A percentile compares a stretch with the other conserved stretches of the same genome.
Conservation (phyloP, 2,113 vertebrate species). For the Camelus bactrianus region DNA sequence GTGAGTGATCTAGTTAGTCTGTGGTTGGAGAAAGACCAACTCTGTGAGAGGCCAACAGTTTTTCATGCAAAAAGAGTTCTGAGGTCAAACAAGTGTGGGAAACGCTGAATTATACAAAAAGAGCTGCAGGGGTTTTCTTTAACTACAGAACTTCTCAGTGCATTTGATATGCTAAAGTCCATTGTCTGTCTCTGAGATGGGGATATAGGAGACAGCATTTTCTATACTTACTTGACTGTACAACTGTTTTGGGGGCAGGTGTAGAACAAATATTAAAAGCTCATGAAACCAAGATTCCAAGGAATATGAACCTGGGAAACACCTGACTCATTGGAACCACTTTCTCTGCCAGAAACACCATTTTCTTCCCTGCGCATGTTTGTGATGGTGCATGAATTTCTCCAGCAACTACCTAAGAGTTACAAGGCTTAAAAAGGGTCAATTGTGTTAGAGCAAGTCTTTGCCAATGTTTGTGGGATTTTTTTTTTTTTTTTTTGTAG, state of each 20-base stretch:
- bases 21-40: neutral
- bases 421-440: neutral
- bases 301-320: neutral
- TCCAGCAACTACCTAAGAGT: neutral
- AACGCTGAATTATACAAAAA: conserved; percentile 5
- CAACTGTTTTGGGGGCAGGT: neutral
- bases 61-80: conserved; percentile 11
- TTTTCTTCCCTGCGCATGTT: neutral
- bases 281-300: neutral
- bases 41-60: neutral
- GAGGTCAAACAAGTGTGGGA: neutral
- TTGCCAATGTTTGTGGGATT: neutral
- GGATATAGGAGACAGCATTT: neutral
- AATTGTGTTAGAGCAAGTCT: neutral
- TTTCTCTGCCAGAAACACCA: neutral
- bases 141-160: conserved; percentile 38
- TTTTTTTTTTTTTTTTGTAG: neutral
- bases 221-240: neutral
- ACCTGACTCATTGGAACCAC: neutral
- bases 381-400: neutral
- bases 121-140: neutral
- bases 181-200: neutral
- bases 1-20: neutral
- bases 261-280: neutral
- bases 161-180: neutral